Evolutionary conservation across 2,888 invertebrate species (phyloP).

Genomic region (Temnothorax ravouxi): DNA sequence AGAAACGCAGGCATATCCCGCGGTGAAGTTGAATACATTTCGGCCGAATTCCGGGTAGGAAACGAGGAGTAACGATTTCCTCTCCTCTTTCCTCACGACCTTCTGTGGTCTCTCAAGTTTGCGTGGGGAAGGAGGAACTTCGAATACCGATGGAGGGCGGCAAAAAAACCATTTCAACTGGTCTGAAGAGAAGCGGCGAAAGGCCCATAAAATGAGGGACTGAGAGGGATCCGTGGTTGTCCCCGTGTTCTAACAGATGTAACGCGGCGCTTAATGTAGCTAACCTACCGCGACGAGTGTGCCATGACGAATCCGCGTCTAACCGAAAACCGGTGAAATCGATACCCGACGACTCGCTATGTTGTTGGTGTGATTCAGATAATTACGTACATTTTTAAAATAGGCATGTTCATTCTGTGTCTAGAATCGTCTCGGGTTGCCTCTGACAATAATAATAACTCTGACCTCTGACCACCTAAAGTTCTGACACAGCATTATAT

Average conservation of each 20-base stretch:
- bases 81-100: constrained; percentile 14
- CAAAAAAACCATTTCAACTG: constrained; percentile 75
- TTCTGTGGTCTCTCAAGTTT: constrained; percentile 46
- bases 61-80: constrained; percentile 68
- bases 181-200: constrained; percentile 56
- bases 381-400: constrained; percentile 55
- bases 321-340: constrained; percentile 76
- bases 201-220: constrained; percentile 65
- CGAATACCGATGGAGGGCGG: constrained; percentile 72
- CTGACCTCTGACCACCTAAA: not conserved
- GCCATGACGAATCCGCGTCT: constrained; percentile 71
- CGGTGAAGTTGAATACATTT: constrained; percentile 64
- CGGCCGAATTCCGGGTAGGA: constrained; percentile 74
- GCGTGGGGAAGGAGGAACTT: constrained; percentile 42
- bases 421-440: constrained; percentile 11
- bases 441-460: constrained; percentile 13
- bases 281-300: constrained; percentile 63
- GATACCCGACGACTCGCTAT: constrained; percentile 65
- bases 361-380: constrained; percentile 56
- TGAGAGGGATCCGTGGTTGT: constrained; percentile 56
- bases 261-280: constrained; percentile 72
- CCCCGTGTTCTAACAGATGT: constrained; percentile 77
- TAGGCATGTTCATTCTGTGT: constrained; percentile 9
- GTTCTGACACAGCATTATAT: not conserved
- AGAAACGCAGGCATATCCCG: constrained; percentile 70